phyloP scores from a whole-genome alignment of 1,140 invertebrate genomes.

The Lineus longissimus region DNA sequence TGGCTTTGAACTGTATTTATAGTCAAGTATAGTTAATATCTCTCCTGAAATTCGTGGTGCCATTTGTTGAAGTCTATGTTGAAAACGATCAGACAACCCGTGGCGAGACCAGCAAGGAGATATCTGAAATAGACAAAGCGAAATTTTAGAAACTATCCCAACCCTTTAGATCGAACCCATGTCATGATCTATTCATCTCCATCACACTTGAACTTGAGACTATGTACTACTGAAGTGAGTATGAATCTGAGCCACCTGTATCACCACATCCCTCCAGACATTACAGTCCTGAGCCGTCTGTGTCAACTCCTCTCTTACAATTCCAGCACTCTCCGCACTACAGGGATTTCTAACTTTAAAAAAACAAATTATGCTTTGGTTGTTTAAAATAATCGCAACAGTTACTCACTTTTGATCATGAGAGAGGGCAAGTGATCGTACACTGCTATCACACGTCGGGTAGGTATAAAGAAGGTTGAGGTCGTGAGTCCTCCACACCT shows the following conservation, averaged over 20 bases:
- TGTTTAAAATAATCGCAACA: too few species aligned
- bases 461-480: slow-evolving; percentile 94
- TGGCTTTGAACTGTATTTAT: background rate
- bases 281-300: too few species aligned
- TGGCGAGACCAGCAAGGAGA: slow-evolving; percentile 89
- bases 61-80: slow-evolving; percentile 99
- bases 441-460: slow-evolving; percentile 89
- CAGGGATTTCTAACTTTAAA: too few species aligned
- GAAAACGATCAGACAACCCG: slow-evolving; percentile 96
- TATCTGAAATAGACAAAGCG: slow-evolving; percentile 67
- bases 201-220: too few species aligned
- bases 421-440: slow-evolving; percentile 86
- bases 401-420: slow-evolving; percentile 91
- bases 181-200: too few species aligned
- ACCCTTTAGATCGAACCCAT: too few species aligned
- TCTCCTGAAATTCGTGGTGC: slow-evolving; percentile 83
- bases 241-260: too few species aligned
- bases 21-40: slow-evolving; percentile 30
- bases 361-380: too few species aligned
- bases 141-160: slow-evolving; percentile 6
- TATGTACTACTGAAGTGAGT: too few species aligned
- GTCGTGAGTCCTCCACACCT: slow-evolving; percentile 97
- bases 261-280: too few species aligned
- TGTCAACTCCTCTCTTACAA: too few species aligned
- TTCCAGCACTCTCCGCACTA: too few species aligned